Evolutionary conservation across 2,888 invertebrate species (phyloP).

Genomic region (Apomyelois bistriatella): DNA sequence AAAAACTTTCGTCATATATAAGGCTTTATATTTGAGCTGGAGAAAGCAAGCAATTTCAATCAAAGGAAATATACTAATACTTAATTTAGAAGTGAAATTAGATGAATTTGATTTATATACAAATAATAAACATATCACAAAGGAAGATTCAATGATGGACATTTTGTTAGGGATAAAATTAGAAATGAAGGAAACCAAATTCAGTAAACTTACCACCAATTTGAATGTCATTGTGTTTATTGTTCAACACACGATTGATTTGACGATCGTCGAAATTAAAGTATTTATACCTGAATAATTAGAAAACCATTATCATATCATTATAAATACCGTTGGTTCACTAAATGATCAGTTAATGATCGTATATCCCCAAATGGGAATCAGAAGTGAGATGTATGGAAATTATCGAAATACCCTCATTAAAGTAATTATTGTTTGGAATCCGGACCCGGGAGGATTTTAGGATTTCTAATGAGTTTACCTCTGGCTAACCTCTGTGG

Average conservation of each 20-base stretch:
- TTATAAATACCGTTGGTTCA: neutral
- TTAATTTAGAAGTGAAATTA: too few species aligned
- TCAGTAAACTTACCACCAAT: neutral
- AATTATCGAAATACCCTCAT: neutral
- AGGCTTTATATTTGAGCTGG: too few species aligned
- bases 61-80: too few species aligned
- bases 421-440: neutral
- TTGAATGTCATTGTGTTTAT: neutral
- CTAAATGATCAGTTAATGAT: neutral
- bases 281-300: neutral
- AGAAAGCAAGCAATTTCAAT: too few species aligned
- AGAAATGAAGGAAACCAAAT: too few species aligned
- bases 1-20: too few species aligned
- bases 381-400: neutral
- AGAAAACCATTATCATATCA: neutral
- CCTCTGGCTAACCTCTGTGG: too few species aligned
- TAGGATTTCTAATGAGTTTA: neutral
- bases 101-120: too few species aligned
- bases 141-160: too few species aligned
- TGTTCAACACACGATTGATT: neutral
- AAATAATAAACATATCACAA: too few species aligned
- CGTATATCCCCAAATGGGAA: constrained; percentile 1
- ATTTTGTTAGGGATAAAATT: too few species aligned
- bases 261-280: neutral
- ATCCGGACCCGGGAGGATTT: neutral